phyloP scores from a whole-genome alignment of 2,797 vertebrate species.

The Neostethus bicornis region DNA sequence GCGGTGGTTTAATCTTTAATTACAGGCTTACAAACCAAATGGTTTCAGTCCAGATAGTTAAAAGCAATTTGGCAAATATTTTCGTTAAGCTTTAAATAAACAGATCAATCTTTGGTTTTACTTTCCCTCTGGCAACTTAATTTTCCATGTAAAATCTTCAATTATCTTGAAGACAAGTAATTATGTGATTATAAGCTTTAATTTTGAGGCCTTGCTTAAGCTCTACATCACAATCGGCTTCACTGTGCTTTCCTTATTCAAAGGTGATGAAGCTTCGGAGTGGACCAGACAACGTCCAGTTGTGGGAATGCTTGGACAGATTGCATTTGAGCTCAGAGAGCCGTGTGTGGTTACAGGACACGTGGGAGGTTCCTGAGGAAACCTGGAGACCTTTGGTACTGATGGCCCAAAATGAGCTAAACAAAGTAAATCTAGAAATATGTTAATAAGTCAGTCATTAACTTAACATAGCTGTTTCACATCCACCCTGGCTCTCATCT shows the following conservation, averaged over 20 bases:
- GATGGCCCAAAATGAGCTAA: conserved; percentile 23
- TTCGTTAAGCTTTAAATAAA: too few species aligned
- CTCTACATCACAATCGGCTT: neutral
- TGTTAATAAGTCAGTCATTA: neutral
- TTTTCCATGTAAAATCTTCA: conserved; percentile 5
- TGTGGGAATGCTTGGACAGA: conserved; percentile 17
- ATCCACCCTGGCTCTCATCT: neutral
- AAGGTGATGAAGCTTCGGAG: conserved; percentile 26
- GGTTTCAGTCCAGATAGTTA: too few species aligned
- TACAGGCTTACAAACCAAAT: too few species aligned
- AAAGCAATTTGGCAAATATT: too few species aligned
- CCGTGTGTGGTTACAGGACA: conserved; percentile 18
- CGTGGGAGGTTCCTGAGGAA: conserved; percentile 5
- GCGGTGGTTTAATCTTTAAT: too few species aligned
- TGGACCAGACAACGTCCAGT: conserved; percentile 5
- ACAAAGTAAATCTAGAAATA: conserved; percentile 15
- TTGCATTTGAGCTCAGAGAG: conserved; percentile 18
- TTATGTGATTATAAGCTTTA: conserved; percentile 10
- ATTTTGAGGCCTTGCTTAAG: neutral
- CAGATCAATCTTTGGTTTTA: neutral
- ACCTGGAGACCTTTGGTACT: conserved; percentile 24
- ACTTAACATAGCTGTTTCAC: conserved; percentile 2
- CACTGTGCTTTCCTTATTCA: neutral
- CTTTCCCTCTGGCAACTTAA: neutral
- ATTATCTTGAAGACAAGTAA: conserved; percentile 20